A percentile compares a stretch with the other conserved stretches of the same genome.
phyloP scores from a whole-genome alignment of 2,113 vertebrate genomes.

The Poeciliopsis prolifica region DNA sequence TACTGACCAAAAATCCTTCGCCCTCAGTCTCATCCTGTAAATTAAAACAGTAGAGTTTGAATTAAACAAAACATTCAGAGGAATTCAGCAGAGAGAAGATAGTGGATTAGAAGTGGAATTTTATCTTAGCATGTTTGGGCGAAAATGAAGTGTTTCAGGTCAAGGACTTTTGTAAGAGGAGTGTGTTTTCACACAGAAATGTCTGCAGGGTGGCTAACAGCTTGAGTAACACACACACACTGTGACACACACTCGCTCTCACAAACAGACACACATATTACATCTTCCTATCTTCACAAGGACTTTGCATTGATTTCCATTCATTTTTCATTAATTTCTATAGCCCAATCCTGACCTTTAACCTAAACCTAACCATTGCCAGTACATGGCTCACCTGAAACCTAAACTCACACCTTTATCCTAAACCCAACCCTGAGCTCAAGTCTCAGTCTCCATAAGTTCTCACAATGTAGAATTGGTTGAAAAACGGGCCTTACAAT shows the following conservation, averaged over 20 bases:
- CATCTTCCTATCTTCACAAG: too few species aligned
- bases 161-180: conserved; percentile 34
- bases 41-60: neutral
- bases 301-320: too few species aligned
- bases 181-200: conserved; percentile 27
- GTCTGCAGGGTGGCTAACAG: conserved; percentile 51
- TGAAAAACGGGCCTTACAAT: too few species aligned
- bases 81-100: neutral
- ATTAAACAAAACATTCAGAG: neutral
- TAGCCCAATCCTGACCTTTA: too few species aligned
- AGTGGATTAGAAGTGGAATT: neutral
- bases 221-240: conserved; percentile 41
- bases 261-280: conserved; percentile 9
- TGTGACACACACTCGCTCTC: conserved; percentile 15
- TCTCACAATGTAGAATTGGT: too few species aligned
- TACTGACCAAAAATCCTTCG: neutral
- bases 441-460: too few species aligned
- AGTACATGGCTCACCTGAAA: too few species aligned
- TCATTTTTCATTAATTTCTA: too few species aligned
- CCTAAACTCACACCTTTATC: too few species aligned
- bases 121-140: conserved; percentile 10
- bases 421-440: too few species aligned
- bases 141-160: conserved; percentile 36
- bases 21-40: neutral
- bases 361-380: too few species aligned